Base-by-base conservation (phyloP, 1,140 invertebrate species). In the Philaenus spumarius region DNA sequence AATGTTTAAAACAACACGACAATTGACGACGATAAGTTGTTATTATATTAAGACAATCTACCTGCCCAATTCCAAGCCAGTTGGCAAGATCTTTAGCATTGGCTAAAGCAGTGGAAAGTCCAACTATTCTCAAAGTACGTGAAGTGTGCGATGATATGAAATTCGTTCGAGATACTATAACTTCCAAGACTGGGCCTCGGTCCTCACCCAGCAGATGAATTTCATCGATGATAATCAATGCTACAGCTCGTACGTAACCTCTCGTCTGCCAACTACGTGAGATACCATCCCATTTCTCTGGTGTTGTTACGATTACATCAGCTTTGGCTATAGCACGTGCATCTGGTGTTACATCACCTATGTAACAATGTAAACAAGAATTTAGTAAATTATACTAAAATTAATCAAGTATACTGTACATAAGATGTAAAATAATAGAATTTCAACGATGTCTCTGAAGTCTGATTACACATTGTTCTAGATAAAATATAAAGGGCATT, bases 231-330 rank as follows among this genome's bases (percentile, higher is more conserved):
- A 99, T 85, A 57, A 99, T 92, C 0, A 99, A 75, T 0, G 88
- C 85, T 0, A 99, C 97, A 67, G 93, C 81, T 59, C 83, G 86
- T 1, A 99, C 96, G 69, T 98, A 99, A 73, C 86, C 87, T 62
- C 97, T 81, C 0, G 90, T 97, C 67, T 98, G 95, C 95, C 96
- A 99, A 58, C 90, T 94, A 62, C 97, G 81, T 72, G 93, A 97
- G 55, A 99, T 93, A 60, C 95, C 96, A 72, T 99, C 97, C 97
- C 97, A 99, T 74, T 99, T 99, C 75, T 99, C 97, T 0, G 97
- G 97, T 0, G 97, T 99, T 2, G 96, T 98, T 0, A 99, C 93
- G 63, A 99, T 98, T 1, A 99, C 84, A 69, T 93, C 86, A 0
- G 96, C 86, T 48, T 73, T 79, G 0, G 82, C 77, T 56, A 99